Evolutionary conservation across 2,113 vertebrate genomes (phyloP), one percentile per base, ranked within the genome.

Genomic region (Herpetotheres cachinnans): DNA sequence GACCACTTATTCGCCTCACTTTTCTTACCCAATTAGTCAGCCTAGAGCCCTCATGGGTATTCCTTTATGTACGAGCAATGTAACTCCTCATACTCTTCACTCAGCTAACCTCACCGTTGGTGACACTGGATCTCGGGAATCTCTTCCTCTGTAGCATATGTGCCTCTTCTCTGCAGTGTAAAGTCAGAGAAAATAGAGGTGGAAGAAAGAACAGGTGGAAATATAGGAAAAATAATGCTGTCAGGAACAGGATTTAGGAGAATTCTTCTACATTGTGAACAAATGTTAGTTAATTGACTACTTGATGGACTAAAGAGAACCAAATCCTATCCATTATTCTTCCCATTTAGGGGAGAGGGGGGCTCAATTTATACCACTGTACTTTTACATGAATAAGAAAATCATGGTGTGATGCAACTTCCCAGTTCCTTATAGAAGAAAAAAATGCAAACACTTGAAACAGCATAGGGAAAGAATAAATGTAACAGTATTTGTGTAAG

Each of bases 41-140:
- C 20, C 16, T 29, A n/a, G 11, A 55, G 36, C 14, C 12, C 22
- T 38, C 55, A 54, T 0, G 0, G 24, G 24, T 44, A 40, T 6
- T 36, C 13, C 9, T 54, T 42, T 54, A 56, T 56, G 46, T 13
- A 42, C 19, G 7, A 73, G 13, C 26, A 42, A 80, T 49, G 21
- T 73, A 67, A 30, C 10, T 62, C 40, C 17, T 86, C 42, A 44
- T 32, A 67, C 13, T 61, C 13, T 49, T 81, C 21, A 21, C 13
- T 58, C 16, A 74, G 16, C 36, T 63, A 56, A 62, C 18, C 14
- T 52, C 69, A 86, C 13, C 7, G 7, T 3, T 49, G 20, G 32
- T 36, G 21, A 66, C 32, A 42, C 1, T 13, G 7, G 13, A 58
- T 73, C 55, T 80, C 1, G 0, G 34, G 15, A 19, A 30, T 56